Percentiles rank a stretch among this genome's conserved stretches.
These are phyloP conservation scores for Zygaena filipendulae DNA, from an alignment of 2,888 invertebrate genomes.

Conservation along the genomic window DNA sequence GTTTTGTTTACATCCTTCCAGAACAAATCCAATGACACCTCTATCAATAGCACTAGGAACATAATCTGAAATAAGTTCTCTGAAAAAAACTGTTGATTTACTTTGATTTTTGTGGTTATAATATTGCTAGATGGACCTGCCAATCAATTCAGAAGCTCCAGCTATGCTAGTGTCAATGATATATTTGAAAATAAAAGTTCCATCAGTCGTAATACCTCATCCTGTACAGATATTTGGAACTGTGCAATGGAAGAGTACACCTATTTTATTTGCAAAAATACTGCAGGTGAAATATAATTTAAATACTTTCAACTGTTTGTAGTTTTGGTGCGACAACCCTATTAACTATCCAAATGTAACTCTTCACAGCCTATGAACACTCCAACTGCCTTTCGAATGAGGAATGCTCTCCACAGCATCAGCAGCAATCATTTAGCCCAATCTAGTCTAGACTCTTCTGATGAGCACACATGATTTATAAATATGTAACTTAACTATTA, in stretches of 20 bases:
- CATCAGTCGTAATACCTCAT: conserved; percentile 32
- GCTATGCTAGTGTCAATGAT: conserved; percentile 30
- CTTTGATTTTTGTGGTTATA: no score
- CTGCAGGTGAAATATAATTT: conserved; percentile 42
- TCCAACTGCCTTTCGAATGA: conserved; percentile 26
- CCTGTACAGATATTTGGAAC: conserved; percentile 48
- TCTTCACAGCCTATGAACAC: conserved; percentile 25
- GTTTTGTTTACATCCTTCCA: no score
- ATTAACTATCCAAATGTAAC: background rate
- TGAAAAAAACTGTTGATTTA: no score
- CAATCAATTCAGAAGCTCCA: conserved; percentile 14
- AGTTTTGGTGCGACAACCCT: background rate
- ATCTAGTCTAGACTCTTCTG: no score
- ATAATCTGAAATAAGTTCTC: no score
- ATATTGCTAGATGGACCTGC: conserved; percentile 31
- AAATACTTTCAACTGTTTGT: no score
- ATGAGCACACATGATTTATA: background rate
- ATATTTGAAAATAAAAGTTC: conserved; percentile 26
- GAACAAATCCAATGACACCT: no score
- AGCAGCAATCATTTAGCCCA: conserved; percentile 23
- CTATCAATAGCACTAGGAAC: no score
- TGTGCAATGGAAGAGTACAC: conserved; percentile 36
- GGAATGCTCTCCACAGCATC: conserved; percentile 24
- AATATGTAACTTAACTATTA: background rate
- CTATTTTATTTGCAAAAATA: conserved; percentile 38